Base-by-base conservation (phyloP, 1,140 invertebrate species). In the Ceratoteleas bidentatus region DNA sequence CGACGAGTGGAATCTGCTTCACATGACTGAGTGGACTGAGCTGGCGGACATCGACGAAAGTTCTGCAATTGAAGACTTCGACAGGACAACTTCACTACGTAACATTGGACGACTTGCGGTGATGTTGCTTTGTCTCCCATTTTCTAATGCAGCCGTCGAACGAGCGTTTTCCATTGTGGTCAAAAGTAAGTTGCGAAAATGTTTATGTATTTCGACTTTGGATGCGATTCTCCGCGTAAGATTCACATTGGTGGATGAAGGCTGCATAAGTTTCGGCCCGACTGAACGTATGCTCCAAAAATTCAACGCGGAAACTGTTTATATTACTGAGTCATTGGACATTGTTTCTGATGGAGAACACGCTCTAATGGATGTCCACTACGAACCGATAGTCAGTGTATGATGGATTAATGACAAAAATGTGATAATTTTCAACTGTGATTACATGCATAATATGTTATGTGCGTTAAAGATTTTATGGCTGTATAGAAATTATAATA, bases 221-320 rank as follows among this genome's bases (percentile, higher is more conserved):
- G 56, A 58, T 11, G 34, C 56, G 14, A 43, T 58, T 43, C 43
- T 58, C 4, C 56, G 56, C 6, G 38, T 43, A 16, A 43, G 38
- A 16, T 58, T 58, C 14, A 36, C 38, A 3, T 58, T 58, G 14
- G 38, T 15, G 16, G 7, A 38, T 0, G 36, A 58, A 16, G 56
- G 56, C 14, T 56, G 32, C 33, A 15, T 58, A 7, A 24, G 8
- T 56, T 56, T 56, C 15, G 9, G 24, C 11, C 56, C 56, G 6
- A 24, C 13, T 33, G 43, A 43, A 58, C 34, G 38, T 24, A 58
- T 58, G 56, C 14, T 58, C 13, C 2, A 11, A 9, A 40, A 58
- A 11, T 58, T 58, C 24, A 58, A 40, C 38, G 38, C 56, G 4
- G 56, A 58, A 58, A 58, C 6, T 8, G 14, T 58, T 9, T 58